Conservation (phyloP, 2,797 vertebrate species). For the Anabacerthia variegaticeps region DNA sequence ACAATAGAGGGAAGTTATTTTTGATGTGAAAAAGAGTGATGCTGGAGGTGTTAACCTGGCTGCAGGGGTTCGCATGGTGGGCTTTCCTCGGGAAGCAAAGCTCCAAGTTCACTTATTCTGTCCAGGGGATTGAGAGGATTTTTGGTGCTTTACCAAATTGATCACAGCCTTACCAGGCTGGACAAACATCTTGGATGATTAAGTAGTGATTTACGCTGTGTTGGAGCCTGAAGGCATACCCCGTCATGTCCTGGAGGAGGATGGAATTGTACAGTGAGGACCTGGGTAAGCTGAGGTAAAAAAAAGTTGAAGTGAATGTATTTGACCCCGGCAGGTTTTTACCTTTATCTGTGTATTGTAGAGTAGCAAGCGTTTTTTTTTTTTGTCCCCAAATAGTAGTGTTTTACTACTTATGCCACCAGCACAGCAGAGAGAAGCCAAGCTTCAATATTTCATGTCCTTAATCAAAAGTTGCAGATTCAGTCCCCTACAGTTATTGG, state of each 20-base stretch:
- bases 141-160: not conserved
- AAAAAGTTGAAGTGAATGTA: not conserved
- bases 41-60: not conserved
- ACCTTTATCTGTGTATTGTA: not conserved
- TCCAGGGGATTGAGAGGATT: not conserved
- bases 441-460: not conserved
- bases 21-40: not conserved
- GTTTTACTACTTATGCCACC: not conserved
- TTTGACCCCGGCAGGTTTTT: not conserved
- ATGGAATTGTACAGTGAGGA: not conserved
- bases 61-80: not conserved
- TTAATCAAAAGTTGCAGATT: not conserved
- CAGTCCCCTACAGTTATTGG: fast-evolving
- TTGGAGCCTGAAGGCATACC: not conserved
- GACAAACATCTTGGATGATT: not conserved
- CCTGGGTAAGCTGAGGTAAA: not conserved
- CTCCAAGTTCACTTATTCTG: not conserved
- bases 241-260: not conserved
- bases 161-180: not conserved
- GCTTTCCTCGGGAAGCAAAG: not conserved
- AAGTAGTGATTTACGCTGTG: not conserved
- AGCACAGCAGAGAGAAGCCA: not conserved
- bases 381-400: not conserved
- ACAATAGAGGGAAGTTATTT: not conserved
- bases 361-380: not conserved